Conservation (phyloP, 2,888 invertebrate species). For the Myopa testacea region DNA sequence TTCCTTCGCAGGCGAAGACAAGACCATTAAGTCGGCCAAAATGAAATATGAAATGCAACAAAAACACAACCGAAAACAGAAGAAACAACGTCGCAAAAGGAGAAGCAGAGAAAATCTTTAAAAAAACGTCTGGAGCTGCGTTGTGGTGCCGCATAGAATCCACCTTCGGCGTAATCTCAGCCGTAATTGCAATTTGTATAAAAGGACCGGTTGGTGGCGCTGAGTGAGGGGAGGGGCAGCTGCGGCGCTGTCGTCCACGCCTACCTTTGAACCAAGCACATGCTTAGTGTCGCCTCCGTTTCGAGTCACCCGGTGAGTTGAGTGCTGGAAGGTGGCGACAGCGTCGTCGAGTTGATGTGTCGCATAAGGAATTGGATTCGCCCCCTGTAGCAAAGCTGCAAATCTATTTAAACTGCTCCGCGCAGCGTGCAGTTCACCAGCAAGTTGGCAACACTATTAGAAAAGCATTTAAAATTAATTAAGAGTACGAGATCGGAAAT, state of each 20-base stretch:
- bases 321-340: neutral
- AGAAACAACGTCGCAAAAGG: neutral
- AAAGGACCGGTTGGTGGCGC: constrained; percentile 8
- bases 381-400: constrained; percentile 1
- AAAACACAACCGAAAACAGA: constrained; percentile 12
- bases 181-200: constrained; percentile 38
- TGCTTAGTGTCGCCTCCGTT: neutral
- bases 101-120: neutral
- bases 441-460: constrained; percentile 43
- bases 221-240: neutral
- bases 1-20: constrained; percentile 22
- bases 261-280: neutral
- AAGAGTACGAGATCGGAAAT: constrained; percentile 42
- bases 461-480: constrained; percentile 53
- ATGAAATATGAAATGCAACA: constrained; percentile 27
- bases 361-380: constrained; percentile 7
- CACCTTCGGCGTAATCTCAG: constrained; percentile 33
- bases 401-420: constrained; percentile 21
- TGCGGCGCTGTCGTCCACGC: neutral
- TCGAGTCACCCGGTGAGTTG: neutral
- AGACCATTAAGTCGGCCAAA: constrained; percentile 14
- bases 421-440: neutral
- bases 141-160: constrained; percentile 2
- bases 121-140: constrained; percentile 5
- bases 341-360: neutral